These are phyloP conservation scores for Gari tellinella DNA, from an alignment of 2,888 invertebrate genomes.

Conservation along the genomic window DNA sequence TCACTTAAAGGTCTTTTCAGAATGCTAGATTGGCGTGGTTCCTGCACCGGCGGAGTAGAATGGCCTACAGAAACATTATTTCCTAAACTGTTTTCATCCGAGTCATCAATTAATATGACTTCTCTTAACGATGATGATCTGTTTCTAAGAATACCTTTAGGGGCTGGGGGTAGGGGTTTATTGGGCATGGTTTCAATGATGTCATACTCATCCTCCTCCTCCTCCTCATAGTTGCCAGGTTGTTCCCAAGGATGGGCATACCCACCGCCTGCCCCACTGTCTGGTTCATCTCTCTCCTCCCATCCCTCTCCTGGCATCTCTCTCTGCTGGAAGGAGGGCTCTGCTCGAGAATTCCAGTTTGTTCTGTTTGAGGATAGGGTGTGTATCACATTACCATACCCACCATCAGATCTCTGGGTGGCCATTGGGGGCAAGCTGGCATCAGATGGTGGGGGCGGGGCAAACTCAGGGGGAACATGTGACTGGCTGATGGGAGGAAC, in stretches of 20 bases:
- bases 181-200: slow-evolving; percentile 24
- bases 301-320: slow-evolving; percentile 8
- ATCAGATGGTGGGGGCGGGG: slow-evolving; percentile 38
- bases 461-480: not conserved
- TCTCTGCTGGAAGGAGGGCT: not conserved
- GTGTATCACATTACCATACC: slow-evolving; percentile 30
- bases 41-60: slow-evolving; percentile 8
- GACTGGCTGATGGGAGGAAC: slow-evolving; percentile 14
- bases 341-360: slow-evolving; percentile 25
- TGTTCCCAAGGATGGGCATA: slow-evolving; percentile 56
- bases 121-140: slow-evolving; percentile 62
- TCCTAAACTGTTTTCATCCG: not conserved
- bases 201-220: slow-evolving; percentile 50
- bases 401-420: slow-evolving; percentile 1
- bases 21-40: slow-evolving; percentile 26
- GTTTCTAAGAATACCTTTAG: slow-evolving; percentile 68
- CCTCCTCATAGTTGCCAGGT: slow-evolving; percentile 49
- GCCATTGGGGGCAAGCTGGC: slow-evolving; percentile 12
- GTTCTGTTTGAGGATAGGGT: slow-evolving; percentile 22
- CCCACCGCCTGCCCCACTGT: slow-evolving; percentile 11
- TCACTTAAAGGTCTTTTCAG: slow-evolving; percentile 44
- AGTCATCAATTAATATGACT: slow-evolving; percentile 59
- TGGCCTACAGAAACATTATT: not conserved
- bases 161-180: slow-evolving; percentile 57
- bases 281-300: slow-evolving; percentile 21